Evolutionary conservation across 2,113 vertebrate genomes (phyloP).

Genomic region (Archilochus colubris): DNA sequence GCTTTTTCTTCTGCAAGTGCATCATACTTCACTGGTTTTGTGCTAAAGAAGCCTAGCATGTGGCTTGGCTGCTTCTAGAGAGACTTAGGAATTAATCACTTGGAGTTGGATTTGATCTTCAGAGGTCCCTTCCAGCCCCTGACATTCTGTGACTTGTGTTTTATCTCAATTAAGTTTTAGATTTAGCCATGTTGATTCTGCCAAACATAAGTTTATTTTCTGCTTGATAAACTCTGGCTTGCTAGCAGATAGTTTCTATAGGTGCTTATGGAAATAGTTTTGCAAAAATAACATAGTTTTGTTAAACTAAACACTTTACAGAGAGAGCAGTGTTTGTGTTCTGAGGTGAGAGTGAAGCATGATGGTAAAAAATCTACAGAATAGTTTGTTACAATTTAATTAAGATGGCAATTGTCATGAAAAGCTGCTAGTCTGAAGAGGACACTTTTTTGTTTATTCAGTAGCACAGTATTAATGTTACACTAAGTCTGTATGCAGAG

Average conservation of each 20-base stretch:
- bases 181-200: background rate
- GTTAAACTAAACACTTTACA: background rate
- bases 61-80: background rate
- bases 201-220: background rate
- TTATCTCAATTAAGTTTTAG: background rate
- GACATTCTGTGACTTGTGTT: background rate
- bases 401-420: background rate
- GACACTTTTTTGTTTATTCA: background rate
- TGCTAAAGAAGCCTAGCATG: background rate
- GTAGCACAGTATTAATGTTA: background rate
- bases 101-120: too few relatives aligned
- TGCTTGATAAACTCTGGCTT: background rate
- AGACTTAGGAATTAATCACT: background rate
- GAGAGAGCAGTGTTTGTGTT: background rate
- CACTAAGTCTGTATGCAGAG: background rate
- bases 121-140: too few relatives aligned
- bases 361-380: background rate
- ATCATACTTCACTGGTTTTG: background rate
- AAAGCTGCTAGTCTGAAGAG: background rate
- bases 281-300: background rate
- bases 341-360: background rate
- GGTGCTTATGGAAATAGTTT: background rate
- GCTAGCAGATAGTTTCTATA: background rate
- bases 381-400: background rate
- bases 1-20: background rate